Conservation (phyloP, 2,888 invertebrate species). For the Tachina fera region DNA sequence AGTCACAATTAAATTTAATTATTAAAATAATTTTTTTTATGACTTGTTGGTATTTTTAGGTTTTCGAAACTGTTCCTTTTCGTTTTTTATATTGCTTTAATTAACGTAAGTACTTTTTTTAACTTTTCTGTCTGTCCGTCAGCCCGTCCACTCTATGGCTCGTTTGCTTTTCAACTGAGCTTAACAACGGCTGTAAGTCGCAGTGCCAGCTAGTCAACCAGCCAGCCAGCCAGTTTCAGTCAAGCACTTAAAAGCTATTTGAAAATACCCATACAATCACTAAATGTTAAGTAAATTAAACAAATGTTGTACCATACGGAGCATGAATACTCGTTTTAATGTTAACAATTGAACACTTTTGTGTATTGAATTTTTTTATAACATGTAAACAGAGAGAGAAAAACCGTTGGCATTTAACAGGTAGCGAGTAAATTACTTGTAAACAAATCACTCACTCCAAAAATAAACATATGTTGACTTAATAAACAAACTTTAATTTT, state of each 20-base stretch:
- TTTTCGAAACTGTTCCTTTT: conserved; percentile 39
- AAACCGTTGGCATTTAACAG: conserved; percentile 59
- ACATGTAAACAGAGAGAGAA: conserved; percentile 69
- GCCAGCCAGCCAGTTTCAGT: conserved; percentile 52
- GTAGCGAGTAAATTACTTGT: conserved; percentile 30
- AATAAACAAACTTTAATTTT: background rate
- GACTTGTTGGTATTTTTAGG: conserved; percentile 21
- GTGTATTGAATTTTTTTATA: conserved; percentile 23
- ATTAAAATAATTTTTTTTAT: conserved; percentile 20
- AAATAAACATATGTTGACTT: background rate
- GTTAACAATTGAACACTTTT: conserved; percentile 16
- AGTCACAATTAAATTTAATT: conserved; percentile 5
- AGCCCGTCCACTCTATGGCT: conserved; percentile 68
- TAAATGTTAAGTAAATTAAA: conserved; percentile 10
- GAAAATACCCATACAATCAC: conserved; percentile 30
- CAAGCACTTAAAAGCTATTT: conserved; percentile 48
- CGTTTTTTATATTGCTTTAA: conserved; percentile 17
- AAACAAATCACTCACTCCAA: background rate
- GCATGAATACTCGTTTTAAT: conserved; percentile 49
- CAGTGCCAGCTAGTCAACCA: conserved; percentile 41
- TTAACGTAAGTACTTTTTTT: background rate
- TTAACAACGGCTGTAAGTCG: conserved; percentile 41
- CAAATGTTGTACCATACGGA: conserved; percentile 30
- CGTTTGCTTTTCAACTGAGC: conserved; percentile 68
- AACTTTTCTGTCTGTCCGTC: conserved; percentile 51